Conservation (phyloP, 2,113 vertebrate species). For the Entosphenus tridentatus region DNA sequence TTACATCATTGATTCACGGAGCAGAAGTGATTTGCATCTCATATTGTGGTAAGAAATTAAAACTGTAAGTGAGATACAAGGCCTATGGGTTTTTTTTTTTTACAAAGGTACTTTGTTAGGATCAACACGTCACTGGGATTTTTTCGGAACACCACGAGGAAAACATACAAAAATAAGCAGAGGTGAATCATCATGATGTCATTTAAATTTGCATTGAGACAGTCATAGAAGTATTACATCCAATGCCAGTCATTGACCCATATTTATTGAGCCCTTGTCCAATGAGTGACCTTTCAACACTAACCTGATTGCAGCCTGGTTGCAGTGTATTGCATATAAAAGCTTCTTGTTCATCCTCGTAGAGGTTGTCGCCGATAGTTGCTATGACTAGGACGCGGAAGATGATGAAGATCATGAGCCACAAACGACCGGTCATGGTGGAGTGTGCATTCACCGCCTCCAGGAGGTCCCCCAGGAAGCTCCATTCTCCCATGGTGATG, state of each 20-base stretch:
- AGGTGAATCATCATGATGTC: too few relatives aligned
- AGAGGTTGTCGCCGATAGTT: constrained; percentile 59
- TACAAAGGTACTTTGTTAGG: too few relatives aligned
- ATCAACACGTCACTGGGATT: too few relatives aligned
- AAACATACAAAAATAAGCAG: too few relatives aligned
- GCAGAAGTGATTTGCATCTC: too few relatives aligned
- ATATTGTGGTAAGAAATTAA: too few relatives aligned
- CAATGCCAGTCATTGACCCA: constrained; percentile 20
- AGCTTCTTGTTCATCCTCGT: constrained; percentile 60
- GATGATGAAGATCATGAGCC: constrained; percentile 65
- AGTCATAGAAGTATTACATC: too few relatives aligned
- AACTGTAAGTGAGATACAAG: too few relatives aligned
- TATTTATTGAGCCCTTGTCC: constrained; percentile 57
- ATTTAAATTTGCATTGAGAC: too few relatives aligned
- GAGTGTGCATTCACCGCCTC: constrained; percentile 47
- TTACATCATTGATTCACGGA: too few relatives aligned
- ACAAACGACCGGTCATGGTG: constrained; percentile 61
- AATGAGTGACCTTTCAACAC: constrained; percentile 60
- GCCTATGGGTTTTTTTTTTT: too few relatives aligned
- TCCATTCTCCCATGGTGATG: constrained; percentile 48
- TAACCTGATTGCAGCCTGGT: constrained; percentile 66
- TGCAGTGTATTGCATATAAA: constrained; percentile 69
- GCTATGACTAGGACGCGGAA: constrained; percentile 66
- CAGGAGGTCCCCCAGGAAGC: constrained; percentile 42
- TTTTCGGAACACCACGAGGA: too few relatives aligned